Base-by-base conservation (phyloP, 2,888 invertebrate genomes). In the Leptogaster cylindrica region DNA sequence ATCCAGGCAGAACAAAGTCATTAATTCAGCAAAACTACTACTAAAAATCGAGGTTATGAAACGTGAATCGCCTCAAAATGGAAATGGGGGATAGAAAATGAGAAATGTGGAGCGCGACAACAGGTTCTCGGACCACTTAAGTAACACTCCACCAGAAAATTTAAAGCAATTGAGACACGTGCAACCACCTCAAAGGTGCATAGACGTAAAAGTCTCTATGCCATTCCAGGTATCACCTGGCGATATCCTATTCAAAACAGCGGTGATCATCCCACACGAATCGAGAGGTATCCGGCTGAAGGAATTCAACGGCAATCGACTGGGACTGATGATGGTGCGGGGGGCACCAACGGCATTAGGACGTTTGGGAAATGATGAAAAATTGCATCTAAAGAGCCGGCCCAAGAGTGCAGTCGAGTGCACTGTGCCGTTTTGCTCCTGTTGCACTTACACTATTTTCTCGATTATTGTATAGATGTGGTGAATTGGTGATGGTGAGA, bases 201-300 rank as follows among this genome's bases (percentile, higher is more conserved):
- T 39, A 58, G 39, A 14, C 39, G 23, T 58, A 27, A 36, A 20
- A 7, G 14, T 10, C 25, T 39, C 25, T 25, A 28, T 14, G 28
- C 27, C 12, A 27, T 3, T 27, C 51, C 8, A 14, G 28, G 16
- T 58, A 58, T 58, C 58, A 58, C 39, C 39, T 58, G 58, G 58
- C 39, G 58, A 58, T 58, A 36, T 58, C 58, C 36, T 39, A 39
- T 58, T 58, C 39, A 58, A 58, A 39, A 39, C 12, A 58, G n/a
- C n/a, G n/a, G n/a, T n/a, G n/a, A n/a, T n/a, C 58, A 58, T 58
- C 58, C 58, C 58, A 58, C 58, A 58, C 58, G n/a, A 58, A n/a
- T 14, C 58, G 20, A 14, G 58, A 12, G 36, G 10, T 51, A 14
- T 16, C 14, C 25, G 46, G 46, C 14, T 14, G 20, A 20, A 58